Evolutionary conservation across 2,797 vertebrate species (phyloP).

Genomic region (Coreius guichenoti): DNA sequence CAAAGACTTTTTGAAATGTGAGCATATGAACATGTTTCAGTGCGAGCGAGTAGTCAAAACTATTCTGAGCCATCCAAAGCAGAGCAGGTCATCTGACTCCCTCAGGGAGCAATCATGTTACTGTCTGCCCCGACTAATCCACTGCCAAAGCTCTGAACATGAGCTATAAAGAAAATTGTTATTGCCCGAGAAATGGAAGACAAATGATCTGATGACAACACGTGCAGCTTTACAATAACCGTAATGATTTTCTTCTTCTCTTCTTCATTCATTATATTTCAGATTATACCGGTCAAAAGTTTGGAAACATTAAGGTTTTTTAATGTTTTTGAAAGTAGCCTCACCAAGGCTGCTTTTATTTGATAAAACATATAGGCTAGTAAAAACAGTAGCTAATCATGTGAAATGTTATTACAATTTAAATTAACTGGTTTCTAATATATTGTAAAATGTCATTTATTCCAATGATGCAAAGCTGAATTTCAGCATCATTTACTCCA

Average conservation of each 20-base stretch:
- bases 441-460: neutral
- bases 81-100: constrained; percentile 63
- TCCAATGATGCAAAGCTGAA: neutral
- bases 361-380: neutral
- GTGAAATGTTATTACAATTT: neutral
- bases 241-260: constrained; percentile 36
- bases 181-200: constrained; percentile 52
- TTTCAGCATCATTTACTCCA: neutral
- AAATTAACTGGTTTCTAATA: neutral
- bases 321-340: neutral
- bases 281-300: neutral
- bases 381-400: neutral
- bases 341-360: neutral
- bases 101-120: constrained; percentile 64
- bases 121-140: constrained; percentile 77
- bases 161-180: constrained; percentile 62
- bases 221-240: constrained; percentile 1
- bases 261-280: constrained; percentile 6
- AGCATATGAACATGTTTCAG: constrained; percentile 61
- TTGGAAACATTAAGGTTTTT: neutral
- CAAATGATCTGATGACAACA: constrained; percentile 60
- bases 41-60: constrained; percentile 65
- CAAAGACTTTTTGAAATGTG: constrained; percentile 56
- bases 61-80: constrained; percentile 52
- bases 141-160: constrained; percentile 79